Evolutionary conservation across 2,888 invertebrate species (phyloP), one percentile per base, ranked within the genome.

Genomic region (Cephonodes hylas): DNA sequence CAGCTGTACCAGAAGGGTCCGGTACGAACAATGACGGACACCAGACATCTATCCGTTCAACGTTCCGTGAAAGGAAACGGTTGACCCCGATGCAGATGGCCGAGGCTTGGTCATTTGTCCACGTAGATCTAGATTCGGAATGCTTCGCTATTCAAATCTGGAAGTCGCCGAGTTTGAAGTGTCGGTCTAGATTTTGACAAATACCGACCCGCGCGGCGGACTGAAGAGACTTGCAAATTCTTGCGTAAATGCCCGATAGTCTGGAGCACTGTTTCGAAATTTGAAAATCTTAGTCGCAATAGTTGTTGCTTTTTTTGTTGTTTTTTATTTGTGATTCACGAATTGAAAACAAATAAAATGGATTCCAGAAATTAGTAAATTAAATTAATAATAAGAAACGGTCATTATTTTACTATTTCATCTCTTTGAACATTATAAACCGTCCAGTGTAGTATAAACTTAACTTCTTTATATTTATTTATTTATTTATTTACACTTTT

Each of bases 21-120:
- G 64, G 69, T 66, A 58, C 60, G 69, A 79, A 81, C 80, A 83
- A 75, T 82, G 82, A 82, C 73, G 72, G 78, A 80, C 76, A 73
- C 65, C 59, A 69, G 73, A 67, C 77, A 79, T 81, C 73, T 70
- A 74, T 76, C 71, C 73, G 68, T 60, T 70, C 77, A 78, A 79
- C 75, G 77, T 75, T 61, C 73, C 80, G 74, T 78, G 71, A 79
- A 81, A 67, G 64, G 71, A 68, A 42, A 67, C 69, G 62, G 66
- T 74, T 72, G 80, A 74, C 72, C 74, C 64, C 69, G 63, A 66
- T 72, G 68, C 69, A 69, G 64, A 66, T 62, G 62, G 63, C 27
- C 31, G 53, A 45, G 22, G 44, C 22, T 45, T 13, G 53, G 53
- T 53, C 53, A 31, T 53, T 53, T 44, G 44, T 56, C 56, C 31